These are phyloP conservation scores for Aricia artaxerxes DNA, from an alignment of 2,888 invertebrate genomes.

Conservation along the genomic window DNA sequence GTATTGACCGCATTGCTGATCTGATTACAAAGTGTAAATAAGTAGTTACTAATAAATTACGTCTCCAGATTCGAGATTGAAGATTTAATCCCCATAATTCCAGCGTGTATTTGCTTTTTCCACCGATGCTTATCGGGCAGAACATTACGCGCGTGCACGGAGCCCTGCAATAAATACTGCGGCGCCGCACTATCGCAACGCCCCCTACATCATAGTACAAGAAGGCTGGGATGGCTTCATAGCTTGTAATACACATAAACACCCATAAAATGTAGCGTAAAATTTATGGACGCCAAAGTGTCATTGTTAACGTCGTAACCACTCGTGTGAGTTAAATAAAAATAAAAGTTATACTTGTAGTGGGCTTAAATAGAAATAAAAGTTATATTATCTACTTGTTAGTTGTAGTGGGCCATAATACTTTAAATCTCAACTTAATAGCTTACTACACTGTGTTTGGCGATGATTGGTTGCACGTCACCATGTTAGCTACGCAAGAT, in stretches of 20 bases:
- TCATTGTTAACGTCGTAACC: conserved; percentile 1
- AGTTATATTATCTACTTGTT: background rate
- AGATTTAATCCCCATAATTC: conserved; percentile 37
- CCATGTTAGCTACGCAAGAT: too few relatives aligned
- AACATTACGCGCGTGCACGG: conserved; percentile 55
- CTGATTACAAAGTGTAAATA: background rate
- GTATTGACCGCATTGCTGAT: background rate
- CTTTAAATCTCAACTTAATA: background rate
- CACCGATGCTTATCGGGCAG: conserved; percentile 54
- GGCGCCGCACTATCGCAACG: conserved; percentile 52
- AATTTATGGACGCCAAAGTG: conserved; percentile 3
- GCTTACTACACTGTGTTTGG: too few relatives aligned
- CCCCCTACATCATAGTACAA: conserved; percentile 39
- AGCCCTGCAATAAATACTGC: conserved; percentile 52
- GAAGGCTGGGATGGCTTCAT: conserved; percentile 31
- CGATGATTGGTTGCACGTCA: too few relatives aligned
- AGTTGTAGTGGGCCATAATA: background rate
- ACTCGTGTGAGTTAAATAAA: background rate
- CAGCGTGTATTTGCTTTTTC: conserved; percentile 48
- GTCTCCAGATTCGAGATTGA: background rate
- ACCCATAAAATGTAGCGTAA: conserved; percentile 14
- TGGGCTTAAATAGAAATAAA: background rate
- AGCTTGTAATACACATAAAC: conserved; percentile 21
- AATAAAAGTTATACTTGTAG: background rate
- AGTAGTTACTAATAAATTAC: conserved; percentile 15